A percentile compares a stretch with the other conserved stretches of the same genome.
Evolutionary conservation across 2,888 invertebrate species (phyloP).

Genomic region (Rhyacophila evoluta): DNA sequence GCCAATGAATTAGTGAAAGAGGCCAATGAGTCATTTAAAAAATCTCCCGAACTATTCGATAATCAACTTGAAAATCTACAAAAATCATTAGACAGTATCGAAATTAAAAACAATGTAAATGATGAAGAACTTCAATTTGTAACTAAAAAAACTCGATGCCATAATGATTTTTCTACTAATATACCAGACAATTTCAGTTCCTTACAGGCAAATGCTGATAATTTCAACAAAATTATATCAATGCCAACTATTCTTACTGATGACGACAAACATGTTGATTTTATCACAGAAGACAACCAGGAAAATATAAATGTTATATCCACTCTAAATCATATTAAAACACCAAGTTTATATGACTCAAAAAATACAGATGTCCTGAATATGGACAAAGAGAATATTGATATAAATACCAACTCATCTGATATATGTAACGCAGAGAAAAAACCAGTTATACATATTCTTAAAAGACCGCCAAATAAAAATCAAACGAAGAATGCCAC

Average conservation of each 20-base stretch:
- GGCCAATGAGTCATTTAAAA: neutral
- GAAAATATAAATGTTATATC: neutral
- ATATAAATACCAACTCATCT: neutral
- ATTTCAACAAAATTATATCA: neutral
- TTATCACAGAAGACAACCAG: too few species aligned
- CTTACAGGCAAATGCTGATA: neutral
- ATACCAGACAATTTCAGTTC: neutral
- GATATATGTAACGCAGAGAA: too few species aligned
- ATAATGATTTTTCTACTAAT: neutral
- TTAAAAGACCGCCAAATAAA: conserved; percentile 1
- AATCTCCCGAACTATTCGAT: neutral
- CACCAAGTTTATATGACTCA: neutral
- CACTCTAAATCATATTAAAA: neutral
- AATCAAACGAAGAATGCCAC: neutral
- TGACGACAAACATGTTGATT: neutral
- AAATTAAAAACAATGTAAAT: neutral
- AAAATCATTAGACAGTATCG: neutral
- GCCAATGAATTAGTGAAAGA: neutral
- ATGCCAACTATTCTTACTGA: neutral
- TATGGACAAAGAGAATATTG: conserved; percentile 20
- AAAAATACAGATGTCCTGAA: neutral
- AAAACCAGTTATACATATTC: neutral
- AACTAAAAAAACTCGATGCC: neutral
- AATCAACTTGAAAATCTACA: neutral
- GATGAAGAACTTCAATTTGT: neutral